Evolutionary conservation across 1,140 invertebrate species (phyloP), one percentile per base, ranked within the genome.

Genomic region (Lithobius niger): DNA sequence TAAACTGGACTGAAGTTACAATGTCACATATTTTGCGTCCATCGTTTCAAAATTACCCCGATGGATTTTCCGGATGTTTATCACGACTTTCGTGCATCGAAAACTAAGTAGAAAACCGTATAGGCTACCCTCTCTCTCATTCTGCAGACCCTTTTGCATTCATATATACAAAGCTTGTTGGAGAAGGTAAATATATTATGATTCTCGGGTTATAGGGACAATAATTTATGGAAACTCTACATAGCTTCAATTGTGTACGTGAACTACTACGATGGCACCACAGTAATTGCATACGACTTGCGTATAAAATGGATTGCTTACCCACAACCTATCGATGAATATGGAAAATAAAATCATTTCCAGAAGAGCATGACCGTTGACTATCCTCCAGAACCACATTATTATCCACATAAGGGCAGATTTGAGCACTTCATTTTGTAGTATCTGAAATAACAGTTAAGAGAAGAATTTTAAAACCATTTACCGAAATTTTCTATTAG

Each of bases 311-410:
- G 18, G 18, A 43, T 13, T 52, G 28, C 53, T 55, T 25, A 48
- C 53, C 53, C 53, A 55, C 49, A 55, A 21, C 27, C 80, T 83
- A 76, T 89, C 85, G 64, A 85, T 79, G 67, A 88, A 87, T 56
- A 90, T 81, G 24, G 83, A 78, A 25, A 88, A 66, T 3, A 88
- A 74, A 15, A 88, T 65, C 55, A 82, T 76, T 67, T 90, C 84
- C 18, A 86, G 68, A 54, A 86, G 72, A 26, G 83, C 82, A 64
- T 89, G 86, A 0, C 84, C 82, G 65, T 89, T 88, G 1, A 84
- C 74, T 0, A 88, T 68, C 56, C 84, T 77, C 87, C 87, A 91
- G 42, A 83, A 64, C 65, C 79, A 82, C 0, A 83, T 77, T 0
- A 88, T 74, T 3, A 78, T 69, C 70, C 84, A 86, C 61, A 88